Evolutionary conservation across 2,113 vertebrate species (phyloP).

Genomic region (Stictonetta naevosa): DNA sequence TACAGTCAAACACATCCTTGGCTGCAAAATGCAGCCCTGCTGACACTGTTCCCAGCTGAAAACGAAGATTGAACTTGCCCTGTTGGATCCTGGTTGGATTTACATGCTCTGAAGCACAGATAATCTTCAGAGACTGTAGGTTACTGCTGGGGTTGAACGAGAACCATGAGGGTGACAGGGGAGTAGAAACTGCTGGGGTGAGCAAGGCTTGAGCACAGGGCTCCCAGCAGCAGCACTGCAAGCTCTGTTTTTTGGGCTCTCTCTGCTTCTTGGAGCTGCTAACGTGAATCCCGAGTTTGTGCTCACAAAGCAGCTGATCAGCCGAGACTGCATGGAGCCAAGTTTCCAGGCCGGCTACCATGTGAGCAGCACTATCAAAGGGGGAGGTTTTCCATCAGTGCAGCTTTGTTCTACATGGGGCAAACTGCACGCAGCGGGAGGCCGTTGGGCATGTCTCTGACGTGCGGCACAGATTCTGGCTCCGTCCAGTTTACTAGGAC

Average conservation of each 20-base stretch:
- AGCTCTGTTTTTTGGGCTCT: background rate
- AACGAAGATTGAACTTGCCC: background rate
- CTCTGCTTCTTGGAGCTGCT: background rate
- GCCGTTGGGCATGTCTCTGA: background rate
- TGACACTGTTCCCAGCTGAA: background rate
- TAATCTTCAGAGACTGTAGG: background rate
- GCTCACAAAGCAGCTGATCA: background rate
- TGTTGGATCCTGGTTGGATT: background rate
- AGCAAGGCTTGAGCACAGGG: background rate
- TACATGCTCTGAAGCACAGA: background rate
- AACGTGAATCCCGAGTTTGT: background rate
- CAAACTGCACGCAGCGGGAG: background rate
- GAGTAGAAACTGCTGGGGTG: background rate
- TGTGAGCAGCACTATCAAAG: background rate
- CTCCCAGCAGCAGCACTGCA: background rate
- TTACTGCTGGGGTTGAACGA: accelerated
- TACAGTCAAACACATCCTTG: background rate
- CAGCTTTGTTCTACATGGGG: background rate
- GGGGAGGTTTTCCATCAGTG: background rate
- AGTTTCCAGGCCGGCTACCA: background rate
- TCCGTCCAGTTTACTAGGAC: background rate
- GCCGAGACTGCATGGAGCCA: accelerated
- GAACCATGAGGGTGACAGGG: background rate
- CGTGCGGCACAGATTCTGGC: background rate
- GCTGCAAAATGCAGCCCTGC: background rate